Evolutionary conservation across 2,797 vertebrate genomes (phyloP), one percentile per base, ranked within the genome.

Genomic region (Alauda arvensis): DNA sequence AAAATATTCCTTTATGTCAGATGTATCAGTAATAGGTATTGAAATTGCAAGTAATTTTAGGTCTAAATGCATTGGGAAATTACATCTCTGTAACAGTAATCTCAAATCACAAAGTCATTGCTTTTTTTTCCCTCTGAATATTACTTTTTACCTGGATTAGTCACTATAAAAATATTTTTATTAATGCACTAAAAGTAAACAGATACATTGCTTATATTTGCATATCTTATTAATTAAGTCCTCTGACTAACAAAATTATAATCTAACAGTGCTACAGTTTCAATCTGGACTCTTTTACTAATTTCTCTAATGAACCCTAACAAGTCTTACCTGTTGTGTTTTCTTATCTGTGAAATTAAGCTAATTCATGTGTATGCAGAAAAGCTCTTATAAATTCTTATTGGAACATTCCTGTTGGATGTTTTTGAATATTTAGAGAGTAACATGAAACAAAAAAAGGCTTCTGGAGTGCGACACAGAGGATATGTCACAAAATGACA

Each of bases 21-120:
- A 71, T 78, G 16, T 78, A 80, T 66, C 37, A 79, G 68, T 72
- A 77, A 87, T 6, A 86, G 55, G 39, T 67, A 76, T 51, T 55
- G 62, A 77, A 93, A 77, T 76, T 77, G 83, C 21, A 88, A 82
- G 48, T 60, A 55, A 90, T 88, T 89, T 91, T 75, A 59, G 28
- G 31, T 89, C 24, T 75, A 77, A 91, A 78, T 57, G 43, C 34
- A 34, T 52, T 79, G 77, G 39, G 33, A 93, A 87, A 94, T 82
- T 77, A 52, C 21, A 46, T 76, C 31, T 82, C 61, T 2, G 1
- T 61, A 85, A 87, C 3, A 42, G 42, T 42, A 83, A 55, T 55
- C 12, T 39, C 56, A 92, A 55, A 79, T 65, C 24, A 49, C 15
- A 83, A 83, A 87, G 85, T 53, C 4, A 42, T 34, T 65, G 17